These are phyloP conservation scores for Sphaeramia orbicularis DNA, from an alignment of 2,797 vertebrate species.

Conservation along the genomic window DNA sequence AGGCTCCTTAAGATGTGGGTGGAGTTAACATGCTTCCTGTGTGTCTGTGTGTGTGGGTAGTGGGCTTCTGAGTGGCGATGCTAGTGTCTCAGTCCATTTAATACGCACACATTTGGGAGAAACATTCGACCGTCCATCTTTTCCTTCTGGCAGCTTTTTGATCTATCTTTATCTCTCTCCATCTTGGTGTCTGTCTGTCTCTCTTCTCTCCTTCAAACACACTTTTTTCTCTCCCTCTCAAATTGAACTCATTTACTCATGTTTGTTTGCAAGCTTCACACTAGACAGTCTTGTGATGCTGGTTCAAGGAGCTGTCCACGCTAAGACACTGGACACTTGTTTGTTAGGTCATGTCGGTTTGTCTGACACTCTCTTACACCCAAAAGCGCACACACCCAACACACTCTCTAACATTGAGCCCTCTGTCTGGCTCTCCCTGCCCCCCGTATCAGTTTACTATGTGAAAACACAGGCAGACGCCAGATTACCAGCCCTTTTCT, in stretches of 20 bases:
- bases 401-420: conserved; percentile 42
- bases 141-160: conserved; percentile 46
- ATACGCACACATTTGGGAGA: conserved; percentile 23
- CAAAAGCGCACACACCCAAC: conserved; percentile 30
- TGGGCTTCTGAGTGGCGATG: conserved; percentile 38
- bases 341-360: conserved; percentile 51
- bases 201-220: background rate
- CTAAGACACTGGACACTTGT: conserved; percentile 64
- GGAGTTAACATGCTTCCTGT: conserved; percentile 34
- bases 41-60: conserved; percentile 21
- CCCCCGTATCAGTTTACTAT: conserved; percentile 23
- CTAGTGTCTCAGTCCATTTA: conserved; percentile 46
- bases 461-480: conserved; percentile 16
- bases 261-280: conserved; percentile 59
- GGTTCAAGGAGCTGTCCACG: conserved; percentile 50
- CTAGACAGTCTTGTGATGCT: conserved; percentile 62
- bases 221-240: conserved; percentile 1
- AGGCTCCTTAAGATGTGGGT: conserved; percentile 40
- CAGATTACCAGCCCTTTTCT: conserved; percentile 4
- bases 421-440: conserved; percentile 29
- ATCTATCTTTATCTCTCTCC: conserved; percentile 40
- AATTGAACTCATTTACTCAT: conserved; percentile 46
- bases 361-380: conserved; percentile 51
- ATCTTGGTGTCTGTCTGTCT: conserved; percentile 7
- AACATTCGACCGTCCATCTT: conserved; percentile 37